Evolutionary conservation across 2,888 invertebrate genomes (phyloP), one percentile per base, ranked within the genome.

Genomic region (Ditula angustiorana): DNA sequence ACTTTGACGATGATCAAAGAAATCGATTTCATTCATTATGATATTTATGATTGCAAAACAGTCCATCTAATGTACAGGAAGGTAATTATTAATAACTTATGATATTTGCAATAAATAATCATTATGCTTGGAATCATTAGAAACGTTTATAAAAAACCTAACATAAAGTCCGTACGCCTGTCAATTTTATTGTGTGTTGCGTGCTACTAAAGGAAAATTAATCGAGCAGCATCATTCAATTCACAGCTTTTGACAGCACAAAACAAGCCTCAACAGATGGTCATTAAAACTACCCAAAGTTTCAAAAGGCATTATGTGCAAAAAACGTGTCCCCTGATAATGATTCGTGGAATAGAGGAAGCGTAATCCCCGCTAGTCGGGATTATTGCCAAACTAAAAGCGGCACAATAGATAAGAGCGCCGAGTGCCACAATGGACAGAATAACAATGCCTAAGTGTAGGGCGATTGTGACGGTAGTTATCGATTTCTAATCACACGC

Each of bases 401-500:
- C 80, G 75, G 77, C 78, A 83, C 84, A 83, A 83, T 77, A 85
- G 86, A 86, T 83, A 86, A 71, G 66, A 68, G 65, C 74, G 75
- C 75, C 78, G 77, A 78, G 77, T 75, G 78, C 79, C 77, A 86
- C 86, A 88, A 87, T 85, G 73, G 83, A 71, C 71, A 73, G 74
- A 82, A 78, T 81, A 82, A 87, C 83, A 86, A 86, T 83, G 79
- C 78, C 74, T 79, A 77, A 80, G 81, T 79, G 79, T 81, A 71
- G 78, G 78, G 74, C 62, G 62, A 85, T 85, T 84, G 82, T 89
- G 88, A 89, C 86, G 87, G 60, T 61, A 78, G 78, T 85, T 88
- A 91, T 90, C 84, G 90, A 90, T 90, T 88, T 89, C 81, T 88
- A 87, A 90, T 90, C 87, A 83, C 79, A 85, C 88, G 82, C 87